Base-by-base conservation (phyloP, 1,140 invertebrate genomes). In the Archivesica marissinica region DNA sequence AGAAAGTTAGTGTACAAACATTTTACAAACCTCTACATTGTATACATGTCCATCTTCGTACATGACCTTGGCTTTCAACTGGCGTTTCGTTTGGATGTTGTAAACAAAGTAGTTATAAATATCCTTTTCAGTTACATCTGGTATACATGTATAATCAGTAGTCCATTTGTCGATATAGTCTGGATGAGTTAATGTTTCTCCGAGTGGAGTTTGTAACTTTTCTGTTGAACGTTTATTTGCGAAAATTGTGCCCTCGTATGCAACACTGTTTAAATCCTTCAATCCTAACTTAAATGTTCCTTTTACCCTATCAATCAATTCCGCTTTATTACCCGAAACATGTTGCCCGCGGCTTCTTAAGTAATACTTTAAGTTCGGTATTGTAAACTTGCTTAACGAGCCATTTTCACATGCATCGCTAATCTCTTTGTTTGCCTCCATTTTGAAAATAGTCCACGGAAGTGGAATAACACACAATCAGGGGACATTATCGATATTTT, bases 61-160 rank as follows among this genome's bases (percentile, higher is more conserved):
- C 76, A 64, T 79, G 54, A 79, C 56, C 56, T 79, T 79, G 1
- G 59, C 13, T 23, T 79, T 79, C 56, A 79, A 64, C 56, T 79
- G 76, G 20, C 59, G 76, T 79, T 77, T 79, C 1, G 76, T 79
- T 6, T 66, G 6, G 1, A 79, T 9, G 33, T 79, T 79, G 30
- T 6, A 66, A 54, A 79, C 76, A 44, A 66, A 79, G 28, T 79
- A 79, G 64, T 79, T 79, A 25, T 79, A 79, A 0, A 79, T 64
- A 39, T 79, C 76, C 75, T 77, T 77, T 17, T 64, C 76, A 79
- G 2, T 79, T 30, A 79, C 1, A 44, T 79, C 76, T n/a, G 76
- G 76, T 23, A 79, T 47, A 6, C 7, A 35, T 41, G 76, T 9
- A 0, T 23, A 35, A 59, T 79, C 38, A 41, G 39, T 15, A 61